Evolutionary conservation across 2,113 vertebrate genomes (phyloP).

Genomic region (Ptilonorhynchus violaceus): DNA sequence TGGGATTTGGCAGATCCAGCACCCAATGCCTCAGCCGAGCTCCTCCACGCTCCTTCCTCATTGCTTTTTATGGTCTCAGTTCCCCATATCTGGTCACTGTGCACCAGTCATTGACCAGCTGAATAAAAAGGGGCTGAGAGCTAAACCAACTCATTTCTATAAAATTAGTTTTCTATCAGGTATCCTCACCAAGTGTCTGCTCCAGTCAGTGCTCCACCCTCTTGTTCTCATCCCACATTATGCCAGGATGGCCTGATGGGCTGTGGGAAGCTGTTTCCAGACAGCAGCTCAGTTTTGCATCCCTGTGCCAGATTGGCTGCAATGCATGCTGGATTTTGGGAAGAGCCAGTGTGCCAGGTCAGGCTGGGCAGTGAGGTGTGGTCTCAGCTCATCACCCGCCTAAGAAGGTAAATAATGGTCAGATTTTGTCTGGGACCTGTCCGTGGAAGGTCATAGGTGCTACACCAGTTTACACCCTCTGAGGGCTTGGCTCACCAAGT

Average conservation of each 20-base stretch:
- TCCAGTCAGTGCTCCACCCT: not conserved
- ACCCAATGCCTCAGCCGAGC: not conserved
- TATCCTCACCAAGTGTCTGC: not conserved
- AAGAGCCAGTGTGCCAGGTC: not conserved
- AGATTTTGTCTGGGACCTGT: not conserved
- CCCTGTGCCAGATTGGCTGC: not conserved
- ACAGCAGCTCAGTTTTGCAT: not conserved
- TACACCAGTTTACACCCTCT: not conserved
- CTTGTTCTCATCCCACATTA: rapidly evolving
- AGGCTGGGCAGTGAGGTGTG: not conserved
- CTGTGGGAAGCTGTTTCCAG: not conserved
- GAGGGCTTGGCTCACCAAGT: not conserved
- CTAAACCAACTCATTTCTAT: not conserved
- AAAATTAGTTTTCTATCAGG: rapidly evolving
- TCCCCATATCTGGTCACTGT: not conserved
- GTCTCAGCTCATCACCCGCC: not conserved
- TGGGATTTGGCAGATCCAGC: not conserved
- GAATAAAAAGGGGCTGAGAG: not conserved
- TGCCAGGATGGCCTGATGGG: not conserved
- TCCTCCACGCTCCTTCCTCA: rapidly evolving
- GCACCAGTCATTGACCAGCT: not conserved
- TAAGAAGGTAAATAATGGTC: not conserved
- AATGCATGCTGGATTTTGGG: not conserved
- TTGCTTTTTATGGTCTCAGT: rapidly evolving
- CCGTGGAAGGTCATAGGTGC: not conserved